Evolutionary conservation across 2,797 vertebrate genomes (phyloP).

Genomic region (Hapalemur alaotrensis): DNA sequence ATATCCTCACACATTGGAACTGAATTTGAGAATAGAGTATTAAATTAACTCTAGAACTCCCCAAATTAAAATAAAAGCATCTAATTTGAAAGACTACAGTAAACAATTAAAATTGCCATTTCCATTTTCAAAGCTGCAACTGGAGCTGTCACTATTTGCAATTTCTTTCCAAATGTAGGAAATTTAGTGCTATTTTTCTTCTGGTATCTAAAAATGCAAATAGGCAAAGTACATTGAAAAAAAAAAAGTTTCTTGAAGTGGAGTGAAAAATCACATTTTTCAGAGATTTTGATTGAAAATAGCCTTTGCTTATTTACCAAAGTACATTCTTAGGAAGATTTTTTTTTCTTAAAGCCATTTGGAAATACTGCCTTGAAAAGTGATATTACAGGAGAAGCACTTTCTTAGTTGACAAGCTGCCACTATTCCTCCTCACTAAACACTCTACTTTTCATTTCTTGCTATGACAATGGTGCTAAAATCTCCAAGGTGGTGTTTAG

Average conservation of each 20-base stretch:
- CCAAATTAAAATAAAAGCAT: constrained; percentile 27
- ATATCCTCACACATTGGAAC: not conserved
- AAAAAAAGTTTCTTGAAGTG: not conserved
- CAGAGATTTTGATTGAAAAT: constrained; percentile 42
- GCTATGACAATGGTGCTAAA: constrained; percentile 23
- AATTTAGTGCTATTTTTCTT: constrained; percentile 32
- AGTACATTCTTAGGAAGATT: not conserved
- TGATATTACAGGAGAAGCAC: constrained; percentile 24
- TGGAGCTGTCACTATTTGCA: constrained; percentile 51
- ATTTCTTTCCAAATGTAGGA: constrained; percentile 32
- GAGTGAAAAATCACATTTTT: not conserved
- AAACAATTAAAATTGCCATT: constrained; percentile 52
- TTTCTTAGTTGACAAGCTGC: constrained; percentile 49
- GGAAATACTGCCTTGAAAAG: constrained; percentile 41
- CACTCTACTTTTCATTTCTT: constrained; percentile 51
- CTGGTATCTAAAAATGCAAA: constrained; percentile 57
- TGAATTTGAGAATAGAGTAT: not conserved
- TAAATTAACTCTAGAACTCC: constrained; percentile 15
- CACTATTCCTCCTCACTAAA: constrained; percentile 26
- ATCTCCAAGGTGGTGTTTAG: constrained; percentile 46
- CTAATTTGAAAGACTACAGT: constrained; percentile 16
- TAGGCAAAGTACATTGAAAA: not conserved
- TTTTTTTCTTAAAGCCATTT: not conserved
- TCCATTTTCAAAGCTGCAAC: constrained; percentile 51
- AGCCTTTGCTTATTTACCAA: constrained; percentile 55